A percentile compares a stretch with the other conserved stretches of the same genome.
Conservation (phyloP, 2,888 invertebrate species). For the Caenorhabditis plicata region DNA sequence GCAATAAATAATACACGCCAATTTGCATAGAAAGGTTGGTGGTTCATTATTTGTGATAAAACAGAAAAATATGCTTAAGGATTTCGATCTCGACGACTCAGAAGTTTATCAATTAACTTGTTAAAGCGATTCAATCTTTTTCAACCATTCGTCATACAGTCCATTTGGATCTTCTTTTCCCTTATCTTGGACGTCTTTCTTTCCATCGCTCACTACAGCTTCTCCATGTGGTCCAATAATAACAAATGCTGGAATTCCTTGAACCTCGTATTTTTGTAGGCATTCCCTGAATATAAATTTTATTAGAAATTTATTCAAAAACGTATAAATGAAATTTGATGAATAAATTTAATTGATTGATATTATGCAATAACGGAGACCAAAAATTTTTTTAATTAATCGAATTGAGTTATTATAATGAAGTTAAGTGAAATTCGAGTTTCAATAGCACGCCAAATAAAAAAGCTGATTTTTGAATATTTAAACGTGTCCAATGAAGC, state of each 20-base stretch:
- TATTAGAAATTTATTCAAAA: not conserved
- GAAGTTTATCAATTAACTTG: too few species aligned
- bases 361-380: too few species aligned
- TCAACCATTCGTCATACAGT: constrained; percentile 28
- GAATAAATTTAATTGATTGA: not conserved
- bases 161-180: constrained; percentile 29
- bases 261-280: constrained; percentile 49
- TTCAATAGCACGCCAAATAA: not conserved
- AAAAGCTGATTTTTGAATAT: too few species aligned
- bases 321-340: not conserved
- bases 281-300: constrained; percentile 32
- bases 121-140: too few species aligned
- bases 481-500: too few species aligned
- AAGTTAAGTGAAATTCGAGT: not conserved
- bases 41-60: too few species aligned
- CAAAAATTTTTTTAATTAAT: not conserved
- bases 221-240: constrained; percentile 67
- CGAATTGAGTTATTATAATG: not conserved
- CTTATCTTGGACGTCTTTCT: constrained; percentile 66
- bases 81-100: too few species aligned
- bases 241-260: constrained; percentile 67
- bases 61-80: too few species aligned
- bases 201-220: constrained; percentile 67
- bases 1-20: too few species aligned
- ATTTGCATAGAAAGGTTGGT: too few species aligned